A percentile compares a stretch with the other conserved stretches of the same genome.
Conservation (phyloP, 2,888 invertebrate species). For the Atethmia centrago region DNA sequence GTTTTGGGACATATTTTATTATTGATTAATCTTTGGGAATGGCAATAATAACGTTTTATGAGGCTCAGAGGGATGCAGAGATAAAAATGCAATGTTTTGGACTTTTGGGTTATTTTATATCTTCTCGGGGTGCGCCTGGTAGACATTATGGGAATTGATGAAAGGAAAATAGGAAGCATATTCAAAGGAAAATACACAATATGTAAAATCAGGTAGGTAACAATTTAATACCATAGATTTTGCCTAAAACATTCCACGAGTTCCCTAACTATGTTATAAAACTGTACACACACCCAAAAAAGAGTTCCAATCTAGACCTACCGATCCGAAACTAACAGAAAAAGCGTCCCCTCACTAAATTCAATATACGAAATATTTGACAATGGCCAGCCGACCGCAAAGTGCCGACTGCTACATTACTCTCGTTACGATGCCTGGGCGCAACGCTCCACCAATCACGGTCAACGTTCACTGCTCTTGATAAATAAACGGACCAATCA, state of each 20-base stretch:
- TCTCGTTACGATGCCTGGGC: constrained; percentile 71
- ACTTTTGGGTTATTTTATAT: no score
- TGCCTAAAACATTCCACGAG: neutral
- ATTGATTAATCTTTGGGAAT: constrained; percentile 36
- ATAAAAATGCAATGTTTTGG: constrained; percentile 8
- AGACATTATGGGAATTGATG: no score
- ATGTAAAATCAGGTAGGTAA: no score
- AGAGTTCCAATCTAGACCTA: constrained; percentile 18
- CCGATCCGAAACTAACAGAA: constrained; percentile 46
- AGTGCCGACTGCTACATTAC: constrained; percentile 60
- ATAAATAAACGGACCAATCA: constrained; percentile 58
- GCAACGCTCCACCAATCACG: constrained; percentile 68
- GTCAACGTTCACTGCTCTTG: constrained; percentile 73
- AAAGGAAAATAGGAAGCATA: no score
- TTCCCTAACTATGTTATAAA: constrained; percentile 15
- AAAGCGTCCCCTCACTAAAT: constrained; percentile 56
- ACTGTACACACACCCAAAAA: constrained; percentile 8
- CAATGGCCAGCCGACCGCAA: constrained; percentile 62
- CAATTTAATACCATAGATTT: no score
- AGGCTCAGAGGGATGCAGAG: neutral
- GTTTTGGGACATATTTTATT: constrained; percentile 38
- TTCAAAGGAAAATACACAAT: no score
- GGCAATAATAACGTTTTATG: constrained; percentile 13
- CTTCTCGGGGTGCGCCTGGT: no score
- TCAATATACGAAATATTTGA: constrained; percentile 65